These are phyloP conservation scores for Rhea americana DNA, from an alignment of 2,113 vertebrate species.

Conservation along the genomic window DNA sequence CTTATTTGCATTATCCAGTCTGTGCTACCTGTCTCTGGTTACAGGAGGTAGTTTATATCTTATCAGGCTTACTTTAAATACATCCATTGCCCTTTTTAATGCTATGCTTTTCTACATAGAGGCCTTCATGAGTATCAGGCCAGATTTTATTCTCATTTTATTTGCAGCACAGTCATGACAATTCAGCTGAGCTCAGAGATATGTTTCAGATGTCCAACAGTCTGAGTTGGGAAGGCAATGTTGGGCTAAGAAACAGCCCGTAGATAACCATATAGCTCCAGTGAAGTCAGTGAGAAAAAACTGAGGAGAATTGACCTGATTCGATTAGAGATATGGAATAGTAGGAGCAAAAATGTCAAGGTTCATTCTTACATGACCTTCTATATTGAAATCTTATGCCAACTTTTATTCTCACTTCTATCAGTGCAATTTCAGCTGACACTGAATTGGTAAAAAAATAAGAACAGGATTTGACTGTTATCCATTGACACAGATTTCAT, in stretches of 20 bases:
- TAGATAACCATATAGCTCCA: not conserved
- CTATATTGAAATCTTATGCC: not conserved
- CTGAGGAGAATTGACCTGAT: not conserved
- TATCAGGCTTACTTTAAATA: not conserved
- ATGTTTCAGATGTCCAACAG: not conserved
- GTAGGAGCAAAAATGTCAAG: not conserved
- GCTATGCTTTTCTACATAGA: not conserved
- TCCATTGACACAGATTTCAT: not conserved
- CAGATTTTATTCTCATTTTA: not conserved
- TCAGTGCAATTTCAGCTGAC: not conserved
- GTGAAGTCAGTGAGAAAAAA: not conserved
- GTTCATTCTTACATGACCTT: not conserved
- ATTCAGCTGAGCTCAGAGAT: not conserved
- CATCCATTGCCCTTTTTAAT: not conserved
- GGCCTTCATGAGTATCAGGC: not conserved
- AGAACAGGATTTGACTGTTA: not conserved
- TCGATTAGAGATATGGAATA: not conserved
- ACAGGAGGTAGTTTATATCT: not conserved
- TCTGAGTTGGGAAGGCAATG: not conserved
- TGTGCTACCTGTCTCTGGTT: not conserved
- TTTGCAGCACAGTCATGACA: not conserved
- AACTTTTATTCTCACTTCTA: not conserved
- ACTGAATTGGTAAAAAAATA: not conserved
- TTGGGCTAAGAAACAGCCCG: not conserved
- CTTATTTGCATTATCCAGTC: not conserved